These are phyloP conservation scores for Apis cerana DNA, from an alignment of 1,140 invertebrate species.

Conservation along the genomic window DNA sequence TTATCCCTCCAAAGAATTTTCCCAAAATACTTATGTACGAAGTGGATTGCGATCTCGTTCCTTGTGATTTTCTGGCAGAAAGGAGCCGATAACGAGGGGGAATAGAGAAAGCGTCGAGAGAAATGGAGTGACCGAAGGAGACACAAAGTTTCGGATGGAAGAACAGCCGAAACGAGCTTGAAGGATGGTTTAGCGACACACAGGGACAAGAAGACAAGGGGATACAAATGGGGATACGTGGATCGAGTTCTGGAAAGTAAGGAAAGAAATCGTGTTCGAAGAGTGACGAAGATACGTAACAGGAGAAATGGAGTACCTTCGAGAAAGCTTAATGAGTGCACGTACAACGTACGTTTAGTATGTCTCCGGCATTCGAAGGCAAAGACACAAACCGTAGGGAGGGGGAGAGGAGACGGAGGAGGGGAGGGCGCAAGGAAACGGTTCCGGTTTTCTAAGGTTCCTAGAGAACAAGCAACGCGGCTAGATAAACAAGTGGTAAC, in stretches of 20 bases:
- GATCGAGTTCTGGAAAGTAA: constrained; percentile 19
- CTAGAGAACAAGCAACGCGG: constrained; percentile 50
- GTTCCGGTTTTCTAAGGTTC: constrained; percentile 59
- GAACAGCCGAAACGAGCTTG: constrained; percentile 2
- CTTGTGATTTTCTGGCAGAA: constrained; percentile 7
- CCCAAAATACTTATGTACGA: background rate
- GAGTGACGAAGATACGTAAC: background rate
- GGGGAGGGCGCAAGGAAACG: background rate
- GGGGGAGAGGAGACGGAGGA: no score
- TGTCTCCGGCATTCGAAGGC: constrained; percentile 63
- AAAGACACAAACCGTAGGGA: constrained; percentile 37
- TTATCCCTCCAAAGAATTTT: background rate
- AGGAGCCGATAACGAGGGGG: constrained; percentile 11
- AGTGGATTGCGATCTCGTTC: background rate
- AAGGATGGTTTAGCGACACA: background rate
- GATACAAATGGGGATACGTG: constrained; percentile 38
- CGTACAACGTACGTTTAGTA: constrained; percentile 68
- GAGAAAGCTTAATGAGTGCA: constrained; percentile 64
- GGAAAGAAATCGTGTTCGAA: constrained; percentile 26
- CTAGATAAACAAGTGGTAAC: constrained; percentile 75
- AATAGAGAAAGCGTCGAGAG: background rate
- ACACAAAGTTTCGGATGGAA: background rate
- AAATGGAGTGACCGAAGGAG: background rate
- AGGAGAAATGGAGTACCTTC: constrained; percentile 7
- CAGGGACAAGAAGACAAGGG: background rate